These are phyloP conservation scores for Machaerirhynchus nigripectus DNA, from an alignment of 2,113 vertebrate species.

Conservation along the genomic window DNA sequence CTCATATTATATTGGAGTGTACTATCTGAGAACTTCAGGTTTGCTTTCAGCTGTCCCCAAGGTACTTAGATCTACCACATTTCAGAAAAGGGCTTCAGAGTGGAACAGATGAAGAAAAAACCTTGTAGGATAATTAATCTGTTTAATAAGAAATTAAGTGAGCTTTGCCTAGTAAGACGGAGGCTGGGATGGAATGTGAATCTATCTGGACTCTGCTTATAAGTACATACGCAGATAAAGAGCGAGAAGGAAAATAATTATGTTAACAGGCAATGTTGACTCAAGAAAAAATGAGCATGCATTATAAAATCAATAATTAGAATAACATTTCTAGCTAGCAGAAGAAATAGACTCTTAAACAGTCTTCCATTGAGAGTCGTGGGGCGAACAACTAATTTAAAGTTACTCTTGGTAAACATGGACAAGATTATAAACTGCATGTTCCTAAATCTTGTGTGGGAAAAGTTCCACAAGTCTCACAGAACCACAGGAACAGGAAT, in stretches of 20 bases:
- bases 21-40: neutral
- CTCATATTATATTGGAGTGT: neutral
- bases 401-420: neutral
- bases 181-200: neutral
- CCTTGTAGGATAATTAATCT: neutral
- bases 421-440: neutral
- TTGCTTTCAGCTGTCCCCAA: neutral
- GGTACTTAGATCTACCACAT: neutral
- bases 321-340: neutral
- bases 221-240: neutral
- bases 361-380: neutral
- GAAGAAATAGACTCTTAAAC: neutral
- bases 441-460: neutral
- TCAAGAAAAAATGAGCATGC: neutral
- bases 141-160: neutral
- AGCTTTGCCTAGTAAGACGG: neutral
- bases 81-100: neutral
- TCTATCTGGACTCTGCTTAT: neutral
- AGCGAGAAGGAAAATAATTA: neutral
- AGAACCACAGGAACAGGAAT: neutral
- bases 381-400: neutral
- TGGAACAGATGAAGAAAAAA: neutral
- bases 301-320: neutral
- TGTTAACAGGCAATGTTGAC: neutral
- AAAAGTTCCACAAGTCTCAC: neutral